These are phyloP conservation scores for Staurois parvus DNA, from an alignment of 2,797 vertebrate genomes.

Conservation along the genomic window DNA sequence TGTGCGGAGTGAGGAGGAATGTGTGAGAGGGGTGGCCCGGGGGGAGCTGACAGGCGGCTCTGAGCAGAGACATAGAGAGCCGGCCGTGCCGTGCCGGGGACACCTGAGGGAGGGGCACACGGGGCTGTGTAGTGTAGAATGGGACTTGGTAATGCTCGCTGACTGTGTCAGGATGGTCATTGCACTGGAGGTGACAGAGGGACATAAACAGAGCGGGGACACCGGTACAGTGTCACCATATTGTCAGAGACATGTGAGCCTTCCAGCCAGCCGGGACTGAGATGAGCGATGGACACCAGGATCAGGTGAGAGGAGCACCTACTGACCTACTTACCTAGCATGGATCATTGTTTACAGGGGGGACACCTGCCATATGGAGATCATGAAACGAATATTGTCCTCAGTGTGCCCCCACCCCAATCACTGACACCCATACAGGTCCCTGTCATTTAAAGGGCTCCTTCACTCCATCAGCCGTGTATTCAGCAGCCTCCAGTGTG, in stretches of 20 bases:
- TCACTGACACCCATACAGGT: too few relatives aligned
- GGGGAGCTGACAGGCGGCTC: neutral
- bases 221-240: conserved; percentile 4
- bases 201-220: neutral
- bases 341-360: too few relatives aligned
- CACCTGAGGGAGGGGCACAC: neutral
- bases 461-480: too few relatives aligned
- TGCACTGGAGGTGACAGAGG: neutral
- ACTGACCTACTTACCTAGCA: neutral
- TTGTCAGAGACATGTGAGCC: conserved; percentile 43
- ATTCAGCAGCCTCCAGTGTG: too few relatives aligned
- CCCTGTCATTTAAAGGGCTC: too few relatives aligned
- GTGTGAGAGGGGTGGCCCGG: neutral
- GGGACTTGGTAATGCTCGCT: neutral
- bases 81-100: neutral
- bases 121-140: neutral
- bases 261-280: conserved; percentile 16
- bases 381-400: too few relatives aligned
- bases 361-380: too few relatives aligned
- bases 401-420: too few relatives aligned
- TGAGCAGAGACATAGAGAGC: neutral
- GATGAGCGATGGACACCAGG: conserved; percentile 57
- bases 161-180: neutral
- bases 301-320: conserved; percentile 47
- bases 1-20: neutral